Percentiles rank a stretch among this genome's conserved stretches.
Evolutionary conservation across 1,140 invertebrate species (phyloP).

Genomic region (Formica exsecta): DNA sequence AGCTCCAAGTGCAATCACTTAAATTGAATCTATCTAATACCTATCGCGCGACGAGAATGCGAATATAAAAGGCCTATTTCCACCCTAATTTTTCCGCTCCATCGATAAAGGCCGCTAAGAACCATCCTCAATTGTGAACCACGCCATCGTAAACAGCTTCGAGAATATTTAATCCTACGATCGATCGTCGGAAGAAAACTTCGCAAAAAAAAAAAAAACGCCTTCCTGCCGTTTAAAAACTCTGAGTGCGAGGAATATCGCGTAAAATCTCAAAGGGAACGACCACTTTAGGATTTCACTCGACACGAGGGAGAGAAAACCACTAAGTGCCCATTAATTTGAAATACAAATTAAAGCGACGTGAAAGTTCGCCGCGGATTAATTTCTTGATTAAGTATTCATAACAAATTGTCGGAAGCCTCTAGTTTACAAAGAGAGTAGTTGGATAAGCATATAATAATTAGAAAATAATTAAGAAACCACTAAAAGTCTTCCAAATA

Average conservation of each 20-base stretch:
- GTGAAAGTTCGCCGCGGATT: constrained; percentile 30
- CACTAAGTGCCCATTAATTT: constrained; percentile 52
- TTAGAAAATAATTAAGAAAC: constrained; percentile 23
- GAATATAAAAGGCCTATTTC: constrained; percentile 76
- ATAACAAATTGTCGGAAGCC: constrained; percentile 14
- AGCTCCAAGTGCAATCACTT: constrained; percentile 37
- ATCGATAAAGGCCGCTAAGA: constrained; percentile 74
- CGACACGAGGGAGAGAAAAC: constrained; percentile 12
- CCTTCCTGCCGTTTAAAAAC: constrained; percentile 51
- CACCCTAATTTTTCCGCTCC: constrained; percentile 69
- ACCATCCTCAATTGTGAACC: constrained; percentile 67
- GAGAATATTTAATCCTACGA: constrained; percentile 74
- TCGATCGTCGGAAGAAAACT: constrained; percentile 59
- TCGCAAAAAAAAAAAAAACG: constrained; percentile 22
- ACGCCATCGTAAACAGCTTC: constrained; percentile 69
- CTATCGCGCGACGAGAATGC: constrained; percentile 52
- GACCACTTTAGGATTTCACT: constrained; percentile 32
- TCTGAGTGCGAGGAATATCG: constrained; percentile 37
- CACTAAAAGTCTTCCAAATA: background rate
- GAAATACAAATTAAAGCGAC: constrained; percentile 57
- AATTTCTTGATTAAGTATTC: constrained; percentile 47
- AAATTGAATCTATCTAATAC: constrained; percentile 69
- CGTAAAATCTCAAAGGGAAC: constrained; percentile 48
- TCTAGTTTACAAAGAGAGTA: background rate
- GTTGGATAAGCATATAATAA: constrained; percentile 24